Evolutionary conservation across 2,113 vertebrate species (phyloP).

Genomic region (Xiphophorus couchianus): DNA sequence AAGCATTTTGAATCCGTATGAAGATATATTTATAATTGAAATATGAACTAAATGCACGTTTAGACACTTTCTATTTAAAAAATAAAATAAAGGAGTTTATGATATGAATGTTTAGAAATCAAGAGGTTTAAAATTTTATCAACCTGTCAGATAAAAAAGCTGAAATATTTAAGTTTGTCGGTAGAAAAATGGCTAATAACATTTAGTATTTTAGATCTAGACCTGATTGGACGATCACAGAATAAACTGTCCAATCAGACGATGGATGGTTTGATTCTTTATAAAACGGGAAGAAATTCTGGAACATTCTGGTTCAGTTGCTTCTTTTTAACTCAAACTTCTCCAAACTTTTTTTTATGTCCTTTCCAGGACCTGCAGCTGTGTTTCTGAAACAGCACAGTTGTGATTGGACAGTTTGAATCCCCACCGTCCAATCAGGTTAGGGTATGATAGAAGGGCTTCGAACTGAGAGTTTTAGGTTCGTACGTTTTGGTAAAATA

Average conservation of each 20-base stretch:
- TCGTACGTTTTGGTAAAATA: no score
- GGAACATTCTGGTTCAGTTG: neutral
- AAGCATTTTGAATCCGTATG: slow-evolving; percentile 77
- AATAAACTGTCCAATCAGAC: neutral
- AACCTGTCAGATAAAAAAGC: no score
- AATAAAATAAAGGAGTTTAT: neutral
- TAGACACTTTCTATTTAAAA: slow-evolving; percentile 72
- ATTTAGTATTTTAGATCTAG: neutral
- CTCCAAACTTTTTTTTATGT: neutral
- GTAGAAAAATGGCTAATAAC: no score
- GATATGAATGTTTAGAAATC: neutral
- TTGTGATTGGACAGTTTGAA: neutral
- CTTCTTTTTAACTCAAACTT: neutral
- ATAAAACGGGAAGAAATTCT: neutral
- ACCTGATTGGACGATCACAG: neutral
- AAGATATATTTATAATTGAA: slow-evolving; percentile 86
- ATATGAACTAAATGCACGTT: slow-evolving; percentile 77
- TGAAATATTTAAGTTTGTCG: no score
- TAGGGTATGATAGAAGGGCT: neutral
- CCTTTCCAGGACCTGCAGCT: neutral
- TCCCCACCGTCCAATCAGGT: neutral
- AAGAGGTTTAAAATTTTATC: no score
- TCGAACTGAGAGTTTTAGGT: neutral
- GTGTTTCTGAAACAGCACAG: neutral
- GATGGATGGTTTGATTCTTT: neutral